phyloP scores from a whole-genome alignment of 2,888 invertebrate species.

The Crossocerus cetratus region DNA sequence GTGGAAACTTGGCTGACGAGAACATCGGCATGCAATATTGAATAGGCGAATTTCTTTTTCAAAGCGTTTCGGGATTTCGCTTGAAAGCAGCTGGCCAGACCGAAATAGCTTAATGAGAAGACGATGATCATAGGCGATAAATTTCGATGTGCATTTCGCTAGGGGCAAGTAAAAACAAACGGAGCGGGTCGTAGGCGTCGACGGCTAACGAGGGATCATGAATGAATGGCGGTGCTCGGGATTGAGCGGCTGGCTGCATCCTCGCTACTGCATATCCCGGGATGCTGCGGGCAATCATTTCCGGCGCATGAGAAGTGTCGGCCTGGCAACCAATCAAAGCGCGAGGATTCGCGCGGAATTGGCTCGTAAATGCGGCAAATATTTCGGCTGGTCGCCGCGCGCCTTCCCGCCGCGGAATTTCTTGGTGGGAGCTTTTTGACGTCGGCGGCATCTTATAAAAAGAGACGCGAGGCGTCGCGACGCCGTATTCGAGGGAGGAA shows the following conservation, averaged over 20 bases:
- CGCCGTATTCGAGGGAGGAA: conserved; percentile 67
- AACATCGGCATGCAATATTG: too few species aligned
- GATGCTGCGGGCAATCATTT: conserved; percentile 50
- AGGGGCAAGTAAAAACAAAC: neutral
- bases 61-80: too few species aligned
- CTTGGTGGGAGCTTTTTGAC: conserved; percentile 63
- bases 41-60: too few species aligned
- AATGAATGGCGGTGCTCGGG: conserved; percentile 27
- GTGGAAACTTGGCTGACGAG: too few species aligned
- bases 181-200: neutral
- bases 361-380: conserved; percentile 65
- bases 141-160: neutral
- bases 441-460: conserved; percentile 70
- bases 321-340: conserved; percentile 67
- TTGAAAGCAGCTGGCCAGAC: too few species aligned
- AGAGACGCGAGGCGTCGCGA: conserved; percentile 61
- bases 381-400: conserved; percentile 57
- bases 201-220: conserved; percentile 9
- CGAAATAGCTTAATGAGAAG: neutral
- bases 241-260: conserved; percentile 2
- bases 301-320: conserved; percentile 56
- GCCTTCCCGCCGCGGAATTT: conserved; percentile 33
- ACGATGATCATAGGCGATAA: neutral
- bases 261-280: neutral
- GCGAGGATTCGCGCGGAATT: conserved; percentile 60